A percentile compares a stretch with the other conserved stretches of the same genome.
phyloP scores from a whole-genome alignment of 2,113 vertebrate genomes.

The Centrocercus urophasianus region DNA sequence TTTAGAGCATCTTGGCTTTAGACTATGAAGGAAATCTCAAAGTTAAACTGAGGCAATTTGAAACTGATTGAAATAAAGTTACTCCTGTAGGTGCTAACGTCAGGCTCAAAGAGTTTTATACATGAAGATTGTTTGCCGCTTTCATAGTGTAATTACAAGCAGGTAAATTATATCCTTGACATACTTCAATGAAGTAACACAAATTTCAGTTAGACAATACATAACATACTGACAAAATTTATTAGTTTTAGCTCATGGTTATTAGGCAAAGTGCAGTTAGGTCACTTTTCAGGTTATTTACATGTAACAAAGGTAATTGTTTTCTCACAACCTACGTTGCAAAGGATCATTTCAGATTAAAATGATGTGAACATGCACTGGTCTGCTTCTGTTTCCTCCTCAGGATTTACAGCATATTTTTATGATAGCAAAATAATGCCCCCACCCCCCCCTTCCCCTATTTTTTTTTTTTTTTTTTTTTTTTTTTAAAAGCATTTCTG shows the following conservation, averaged over 20 bases:
- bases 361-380: background rate
- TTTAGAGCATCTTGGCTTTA: background rate
- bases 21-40: background rate
- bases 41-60: rapidly evolving
- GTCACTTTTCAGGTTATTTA: background rate
- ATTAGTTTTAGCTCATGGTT: background rate
- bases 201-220: rapidly evolving
- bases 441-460: no score
- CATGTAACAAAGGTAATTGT: rapidly evolving
- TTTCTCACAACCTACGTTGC: rapidly evolving
- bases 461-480: background rate
- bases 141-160: background rate
- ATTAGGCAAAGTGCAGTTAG: background rate
- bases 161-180: background rate
- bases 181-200: background rate
- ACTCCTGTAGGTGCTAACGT: rapidly evolving
- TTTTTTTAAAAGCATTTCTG: background rate
- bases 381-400: background rate
- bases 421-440: background rate
- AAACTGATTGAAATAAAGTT: background rate
- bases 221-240: background rate
- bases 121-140: background rate
- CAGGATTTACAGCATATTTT: background rate
- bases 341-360: background rate
- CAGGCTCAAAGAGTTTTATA: background rate